These are phyloP conservation scores for Orthosia gothica DNA, from an alignment of 2,888 invertebrate genomes.

Conservation along the genomic window DNA sequence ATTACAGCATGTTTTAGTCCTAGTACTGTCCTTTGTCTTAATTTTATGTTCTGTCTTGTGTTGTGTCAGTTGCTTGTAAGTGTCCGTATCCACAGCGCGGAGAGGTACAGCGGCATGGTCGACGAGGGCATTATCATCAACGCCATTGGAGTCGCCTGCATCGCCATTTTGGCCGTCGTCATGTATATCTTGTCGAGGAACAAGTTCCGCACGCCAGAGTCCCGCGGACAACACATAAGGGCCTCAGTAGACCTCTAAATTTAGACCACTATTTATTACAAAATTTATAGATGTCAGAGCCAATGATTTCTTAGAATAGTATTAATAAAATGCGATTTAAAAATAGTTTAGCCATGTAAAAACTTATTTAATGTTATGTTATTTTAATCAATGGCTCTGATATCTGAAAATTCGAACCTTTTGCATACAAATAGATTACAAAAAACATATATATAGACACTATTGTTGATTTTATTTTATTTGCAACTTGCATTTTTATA, in stretches of 20 bases:
- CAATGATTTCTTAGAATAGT: conserved; percentile 42
- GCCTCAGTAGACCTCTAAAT: conserved; percentile 91
- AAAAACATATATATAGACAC: conserved; percentile 13
- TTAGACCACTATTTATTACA: conserved; percentile 30
- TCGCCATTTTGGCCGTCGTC: conserved; percentile 93
- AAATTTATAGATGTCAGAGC: conserved; percentile 50
- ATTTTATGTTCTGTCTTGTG: conserved; percentile 61
- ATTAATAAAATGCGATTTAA: conserved; percentile 48
- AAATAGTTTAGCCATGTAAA: conserved; percentile 52
- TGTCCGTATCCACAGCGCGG: conserved; percentile 87
- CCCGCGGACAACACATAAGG: conserved; percentile 88
- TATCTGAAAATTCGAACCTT: conserved; percentile 4
- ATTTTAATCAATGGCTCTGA: conserved; percentile 48
- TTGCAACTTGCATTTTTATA: conserved; percentile 59
- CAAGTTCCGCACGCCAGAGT: conserved; percentile 89
- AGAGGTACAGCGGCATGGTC: conserved; percentile 91
- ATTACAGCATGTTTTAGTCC: conserved; percentile 58
- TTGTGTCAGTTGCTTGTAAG: conserved; percentile 75
- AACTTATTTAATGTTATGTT: conserved; percentile 47
- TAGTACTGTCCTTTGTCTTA: conserved; percentile 35
- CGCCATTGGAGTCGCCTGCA: conserved; percentile 93
- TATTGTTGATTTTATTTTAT: conserved; percentile 32
- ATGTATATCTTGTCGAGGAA: conserved; percentile 93
- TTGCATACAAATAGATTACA: conserved; percentile 38
- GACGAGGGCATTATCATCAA: conserved; percentile 94